phyloP scores from a whole-genome alignment of 2,113 vertebrate genomes.

The Gavia stellata region DNA sequence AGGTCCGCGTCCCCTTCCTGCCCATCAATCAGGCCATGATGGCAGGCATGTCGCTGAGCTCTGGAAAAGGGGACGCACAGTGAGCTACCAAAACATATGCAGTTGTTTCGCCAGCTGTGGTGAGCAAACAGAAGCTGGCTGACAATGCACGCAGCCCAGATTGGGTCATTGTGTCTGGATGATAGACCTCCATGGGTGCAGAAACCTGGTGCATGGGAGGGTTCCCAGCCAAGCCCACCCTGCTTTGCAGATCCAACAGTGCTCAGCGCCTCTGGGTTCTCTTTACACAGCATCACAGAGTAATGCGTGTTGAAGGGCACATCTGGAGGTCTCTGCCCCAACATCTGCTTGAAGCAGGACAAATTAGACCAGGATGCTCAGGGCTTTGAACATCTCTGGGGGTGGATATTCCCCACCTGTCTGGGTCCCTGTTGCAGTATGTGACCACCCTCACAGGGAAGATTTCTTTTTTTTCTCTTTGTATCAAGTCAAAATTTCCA shows the following conservation, averaged over 20 bases:
- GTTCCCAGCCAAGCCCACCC: not conserved
- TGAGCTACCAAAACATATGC: not conserved
- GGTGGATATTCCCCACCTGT: not conserved
- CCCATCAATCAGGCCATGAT: not conserved
- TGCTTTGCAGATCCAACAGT: not conserved
- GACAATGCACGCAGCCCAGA: not conserved
- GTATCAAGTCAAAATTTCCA: not conserved
- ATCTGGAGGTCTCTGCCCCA: not conserved
- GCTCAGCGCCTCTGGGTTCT: not conserved
- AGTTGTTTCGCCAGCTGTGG: not conserved
- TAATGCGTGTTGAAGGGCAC: not conserved
- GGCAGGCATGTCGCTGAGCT: not conserved
- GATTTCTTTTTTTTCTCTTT: not conserved
- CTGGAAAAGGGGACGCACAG: not conserved
- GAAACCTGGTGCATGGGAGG: not conserved
- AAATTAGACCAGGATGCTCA: not conserved
- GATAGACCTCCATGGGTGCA: not conserved
- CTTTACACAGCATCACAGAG: not conserved
- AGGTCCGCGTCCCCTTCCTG: not conserved
- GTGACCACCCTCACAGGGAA: not conserved
- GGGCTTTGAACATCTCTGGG: not conserved
- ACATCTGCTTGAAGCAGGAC: not conserved
- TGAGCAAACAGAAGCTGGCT: not conserved
- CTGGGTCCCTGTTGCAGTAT: not conserved
- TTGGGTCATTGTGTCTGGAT: not conserved